Evolutionary conservation across 2,888 invertebrate species (phyloP).

Genomic region (Tipula unca): DNA sequence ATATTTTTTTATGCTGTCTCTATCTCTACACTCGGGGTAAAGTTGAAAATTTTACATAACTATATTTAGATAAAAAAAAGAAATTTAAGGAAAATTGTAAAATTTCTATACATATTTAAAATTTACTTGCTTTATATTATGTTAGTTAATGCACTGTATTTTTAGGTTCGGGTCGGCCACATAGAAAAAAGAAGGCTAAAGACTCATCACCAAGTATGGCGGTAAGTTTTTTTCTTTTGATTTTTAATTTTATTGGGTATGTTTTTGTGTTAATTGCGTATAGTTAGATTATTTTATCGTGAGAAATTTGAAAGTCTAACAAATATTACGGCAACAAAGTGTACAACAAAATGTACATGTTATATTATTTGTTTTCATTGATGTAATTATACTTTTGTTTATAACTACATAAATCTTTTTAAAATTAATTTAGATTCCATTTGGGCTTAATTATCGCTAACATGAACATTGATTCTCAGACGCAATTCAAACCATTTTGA

Average conservation of each 20-base stretch:
- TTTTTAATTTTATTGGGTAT: background rate
- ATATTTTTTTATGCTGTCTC: background rate
- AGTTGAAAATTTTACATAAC: constrained; percentile 16
- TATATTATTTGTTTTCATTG: too few relatives aligned
- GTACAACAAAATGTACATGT: too few relatives aligned
- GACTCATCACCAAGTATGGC: constrained; percentile 28
- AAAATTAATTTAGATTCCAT: too few relatives aligned
- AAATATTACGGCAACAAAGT: background rate
- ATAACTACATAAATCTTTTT: too few relatives aligned
- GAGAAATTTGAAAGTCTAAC: background rate
- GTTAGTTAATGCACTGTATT: background rate
- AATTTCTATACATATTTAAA: background rate
- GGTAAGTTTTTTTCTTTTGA: constrained; percentile 25
- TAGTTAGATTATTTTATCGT: too few relatives aligned
- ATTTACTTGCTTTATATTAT: background rate
- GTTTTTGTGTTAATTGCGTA: too few relatives aligned
- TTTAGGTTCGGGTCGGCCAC: constrained; percentile 37
- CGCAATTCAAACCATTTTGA: too few relatives aligned
- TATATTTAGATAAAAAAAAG: background rate
- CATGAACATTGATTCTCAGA: too few relatives aligned
- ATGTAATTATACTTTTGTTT: too few relatives aligned
- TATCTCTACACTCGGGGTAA: background rate
- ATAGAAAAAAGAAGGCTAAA: constrained; percentile 40
- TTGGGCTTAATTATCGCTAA: too few relatives aligned
- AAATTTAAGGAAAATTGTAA: background rate